These are phyloP conservation scores for Drosophila equinoxialis DNA, from an alignment of 1,140 invertebrate species.

Conservation along the genomic window DNA sequence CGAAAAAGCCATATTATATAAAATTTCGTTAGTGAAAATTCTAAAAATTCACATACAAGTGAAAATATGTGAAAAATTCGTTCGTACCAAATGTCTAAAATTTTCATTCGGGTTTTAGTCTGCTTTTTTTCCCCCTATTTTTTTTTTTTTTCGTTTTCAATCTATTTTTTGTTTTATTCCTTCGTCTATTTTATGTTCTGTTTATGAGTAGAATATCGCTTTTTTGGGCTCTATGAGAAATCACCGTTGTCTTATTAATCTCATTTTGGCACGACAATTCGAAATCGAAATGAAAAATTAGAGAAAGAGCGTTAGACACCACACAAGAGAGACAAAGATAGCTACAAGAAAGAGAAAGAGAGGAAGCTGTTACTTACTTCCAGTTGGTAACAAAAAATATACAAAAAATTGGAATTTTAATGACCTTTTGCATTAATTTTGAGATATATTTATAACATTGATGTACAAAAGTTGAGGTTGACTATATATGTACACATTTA, in stretches of 20 bases:
- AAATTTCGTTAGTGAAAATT: slow-evolving; percentile 79
- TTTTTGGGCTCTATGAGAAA: slow-evolving; percentile 59
- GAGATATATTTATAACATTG: slow-evolving; percentile 26
- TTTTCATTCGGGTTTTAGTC: slow-evolving; percentile 73
- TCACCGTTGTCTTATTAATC: slow-evolving; percentile 37
- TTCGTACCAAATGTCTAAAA: slow-evolving; percentile 76
- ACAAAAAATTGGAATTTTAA: slow-evolving; percentile 16
- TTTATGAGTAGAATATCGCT: slow-evolving; percentile 75
- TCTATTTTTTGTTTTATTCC: slow-evolving; percentile 35
- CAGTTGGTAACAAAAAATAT: slow-evolving; percentile 24
- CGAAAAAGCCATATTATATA: slow-evolving; percentile 69
- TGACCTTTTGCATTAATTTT: slow-evolving; percentile 33
- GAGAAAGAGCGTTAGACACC: not conserved
- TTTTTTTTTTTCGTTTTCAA: slow-evolving; percentile 14
- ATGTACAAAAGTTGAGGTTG: slow-evolving; percentile 22
- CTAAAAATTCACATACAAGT: slow-evolving; percentile 81
- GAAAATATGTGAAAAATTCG: slow-evolving; percentile 82
- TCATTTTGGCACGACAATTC: slow-evolving; percentile 38
- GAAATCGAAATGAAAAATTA: slow-evolving; percentile 5
- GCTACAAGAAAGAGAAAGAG: not conserved
- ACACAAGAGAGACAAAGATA: not conserved
- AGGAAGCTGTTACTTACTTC: slow-evolving; percentile 32
- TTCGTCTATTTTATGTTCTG: slow-evolving; percentile 55
- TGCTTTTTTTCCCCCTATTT: slow-evolving; percentile 26
- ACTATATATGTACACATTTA: slow-evolving; percentile 7